Evolutionary conservation across 2,797 vertebrate species (phyloP), one percentile per base, ranked within the genome.

Genomic region (Silurus aristotelis): DNA sequence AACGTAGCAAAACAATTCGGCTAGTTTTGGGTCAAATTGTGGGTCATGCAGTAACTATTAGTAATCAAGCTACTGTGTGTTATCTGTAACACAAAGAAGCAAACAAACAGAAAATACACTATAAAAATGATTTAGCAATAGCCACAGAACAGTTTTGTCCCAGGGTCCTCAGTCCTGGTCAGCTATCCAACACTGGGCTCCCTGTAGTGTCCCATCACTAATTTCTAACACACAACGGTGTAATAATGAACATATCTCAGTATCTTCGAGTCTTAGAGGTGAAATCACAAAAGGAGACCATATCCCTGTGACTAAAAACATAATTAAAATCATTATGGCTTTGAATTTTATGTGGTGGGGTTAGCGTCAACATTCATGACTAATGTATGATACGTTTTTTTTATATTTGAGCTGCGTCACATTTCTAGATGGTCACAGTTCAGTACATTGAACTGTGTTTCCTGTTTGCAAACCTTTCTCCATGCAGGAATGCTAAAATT

Each of bases 281-380:
- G 55, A 76, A 76, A 76, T n/a, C 58, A 76, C 73, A 78, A 61
- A 61, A 38, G 43, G 58, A 78, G 19, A 15, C 7, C 73, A 76
- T 76, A 10, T 58, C 15, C 19, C 1, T 75, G 25, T 73, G 14
- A 9, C 70, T 48, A 48, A 22, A 12, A 78, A 14, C 19, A 64
- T 43, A 15, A 27, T 6, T 80, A 1, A 64, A 25, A n/a, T 64
- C 43, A 25, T 38, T 8, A 10, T n/a, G 3, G 43, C 10, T 80
- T 80, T 48, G 5, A 64, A 8, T 63, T 13, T 61, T 43, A 46
- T 20, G 25, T 20, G 19, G 77, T 9, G 12, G 12, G 38, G 13
- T 5, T 46, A 63, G 38, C 31, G n/a, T 79, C 46, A 9, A 58
- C 25, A 31, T 77, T 5, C 17, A 0, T 48, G 10, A 22, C 4